A percentile compares a stretch with the other conserved stretches of the same genome.
Conservation (phyloP, 1,140 invertebrate species). For the Hydropsyche tenuis region DNA sequence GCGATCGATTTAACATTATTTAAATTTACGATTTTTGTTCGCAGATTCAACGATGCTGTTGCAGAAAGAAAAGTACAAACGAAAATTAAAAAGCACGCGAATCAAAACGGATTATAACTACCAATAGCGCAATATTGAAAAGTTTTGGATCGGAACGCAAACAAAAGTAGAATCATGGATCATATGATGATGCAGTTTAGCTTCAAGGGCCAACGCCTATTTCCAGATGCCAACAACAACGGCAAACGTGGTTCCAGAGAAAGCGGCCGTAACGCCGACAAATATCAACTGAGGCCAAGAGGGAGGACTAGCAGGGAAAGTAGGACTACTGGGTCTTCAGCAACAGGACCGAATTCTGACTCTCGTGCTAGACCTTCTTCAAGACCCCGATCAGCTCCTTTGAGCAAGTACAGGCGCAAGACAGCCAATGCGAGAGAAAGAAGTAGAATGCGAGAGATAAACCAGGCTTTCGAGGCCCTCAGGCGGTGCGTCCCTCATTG, state of each 20-base stretch:
- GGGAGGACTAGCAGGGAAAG: constrained; percentile 51
- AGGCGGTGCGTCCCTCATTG: constrained; percentile 75
- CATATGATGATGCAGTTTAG: constrained; percentile 50
- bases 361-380: constrained; percentile 45
- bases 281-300: constrained; percentile 61
- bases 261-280: constrained; percentile 53
- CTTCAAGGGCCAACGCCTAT: constrained; percentile 47
- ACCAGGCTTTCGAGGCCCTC: constrained; percentile 83
- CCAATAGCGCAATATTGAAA: too few species aligned
- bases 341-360: constrained; percentile 48
- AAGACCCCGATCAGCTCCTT: constrained; percentile 79
- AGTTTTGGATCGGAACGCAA: neutral
- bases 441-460: constrained; percentile 87
- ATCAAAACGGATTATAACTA: neutral
- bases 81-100: neutral
- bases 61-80: neutral
- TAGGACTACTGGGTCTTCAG: constrained; percentile 49
- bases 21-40: neutral
- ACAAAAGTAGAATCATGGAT: constrained; percentile 41
- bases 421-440: constrained; percentile 89
- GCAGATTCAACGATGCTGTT: constrained; percentile 19
- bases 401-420: constrained; percentile 88
- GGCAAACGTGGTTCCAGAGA: constrained; percentile 41
- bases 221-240: constrained; percentile 48
- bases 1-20: neutral